phyloP scores from a whole-genome alignment of 2,888 invertebrate genomes.

The Eilema depressum region DNA sequence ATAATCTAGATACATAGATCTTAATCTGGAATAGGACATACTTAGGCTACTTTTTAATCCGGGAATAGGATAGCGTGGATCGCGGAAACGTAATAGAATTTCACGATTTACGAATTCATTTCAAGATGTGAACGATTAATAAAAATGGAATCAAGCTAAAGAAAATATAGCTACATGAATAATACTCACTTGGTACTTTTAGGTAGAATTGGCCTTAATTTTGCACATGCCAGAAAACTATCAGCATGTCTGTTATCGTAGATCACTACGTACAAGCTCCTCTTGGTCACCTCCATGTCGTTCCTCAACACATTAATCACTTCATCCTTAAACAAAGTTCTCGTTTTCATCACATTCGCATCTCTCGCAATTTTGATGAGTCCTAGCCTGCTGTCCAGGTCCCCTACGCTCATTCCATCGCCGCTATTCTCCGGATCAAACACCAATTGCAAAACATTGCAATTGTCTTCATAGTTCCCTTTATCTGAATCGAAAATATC shows the following conservation, averaged over 20 bases:
- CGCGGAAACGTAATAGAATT: no score
- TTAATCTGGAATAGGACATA: no score
- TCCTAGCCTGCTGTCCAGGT: conserved; percentile 92
- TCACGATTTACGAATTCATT: no score
- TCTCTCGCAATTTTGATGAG: conserved; percentile 90
- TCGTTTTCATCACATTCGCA: conserved; percentile 84
- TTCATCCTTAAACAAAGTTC: conserved; percentile 90
- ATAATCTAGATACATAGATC: no score
- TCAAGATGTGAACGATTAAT: not conserved
- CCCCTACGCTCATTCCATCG: conserved; percentile 91
- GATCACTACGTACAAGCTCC: conserved; percentile 93
- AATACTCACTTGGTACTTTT: conserved; percentile 90
- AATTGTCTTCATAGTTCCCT: conserved; percentile 91
- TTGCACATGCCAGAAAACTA: conserved; percentile 93
- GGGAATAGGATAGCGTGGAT: no score
- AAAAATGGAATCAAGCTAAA: not conserved
- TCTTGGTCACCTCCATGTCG: conserved; percentile 91
- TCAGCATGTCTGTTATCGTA: conserved; percentile 92
- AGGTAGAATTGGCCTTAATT: conserved; percentile 90
- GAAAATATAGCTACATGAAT: not conserved
- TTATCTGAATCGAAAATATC: conserved; percentile 93
- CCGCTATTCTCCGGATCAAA: conserved; percentile 93
- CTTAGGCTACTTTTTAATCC: no score
- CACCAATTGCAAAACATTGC: conserved; percentile 93
- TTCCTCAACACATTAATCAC: conserved; percentile 90